phyloP scores from a whole-genome alignment of 37 sponge, comb jelly and placozoan species.

The Hexactinellida sp. region DNA sequence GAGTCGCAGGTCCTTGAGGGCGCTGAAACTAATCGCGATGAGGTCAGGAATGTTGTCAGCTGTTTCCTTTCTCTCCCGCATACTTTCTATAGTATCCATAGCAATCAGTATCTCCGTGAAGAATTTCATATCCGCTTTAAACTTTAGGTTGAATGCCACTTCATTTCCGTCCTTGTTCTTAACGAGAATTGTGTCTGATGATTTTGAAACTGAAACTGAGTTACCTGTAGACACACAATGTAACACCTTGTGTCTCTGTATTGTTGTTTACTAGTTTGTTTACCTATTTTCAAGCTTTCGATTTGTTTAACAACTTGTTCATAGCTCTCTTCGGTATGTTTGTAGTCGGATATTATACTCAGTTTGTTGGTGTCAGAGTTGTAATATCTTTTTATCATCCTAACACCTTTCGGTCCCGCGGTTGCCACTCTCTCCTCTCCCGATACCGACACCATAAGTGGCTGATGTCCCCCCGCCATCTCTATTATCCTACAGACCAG shows the following conservation, averaged over 20 bases:
- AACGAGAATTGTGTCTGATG: background rate
- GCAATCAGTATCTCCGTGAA: background rate
- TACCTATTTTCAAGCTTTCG: background rate
- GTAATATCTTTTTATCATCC: background rate
- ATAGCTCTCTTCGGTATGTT: background rate
- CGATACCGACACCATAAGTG: constrained; percentile 4
- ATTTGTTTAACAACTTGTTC: background rate
- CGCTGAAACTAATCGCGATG: background rate
- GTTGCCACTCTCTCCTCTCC: background rate
- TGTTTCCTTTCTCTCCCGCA: background rate
- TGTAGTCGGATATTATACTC: background rate
- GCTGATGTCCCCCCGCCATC: background rate
- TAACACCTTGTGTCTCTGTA: background rate
- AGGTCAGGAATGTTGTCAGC: background rate
- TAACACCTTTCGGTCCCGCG: background rate
- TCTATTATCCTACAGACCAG: background rate
- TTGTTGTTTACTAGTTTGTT: background rate
- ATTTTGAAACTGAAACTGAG: background rate
- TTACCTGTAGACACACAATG: background rate
- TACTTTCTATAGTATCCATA: constrained; percentile 4
- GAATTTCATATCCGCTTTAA: background rate
- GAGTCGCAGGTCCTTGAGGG: background rate
- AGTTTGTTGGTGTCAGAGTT: background rate
- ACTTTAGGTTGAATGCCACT: background rate
- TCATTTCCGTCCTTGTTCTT: background rate